phyloP scores from a whole-genome alignment of 2,888 invertebrate genomes.

The Synanthedon andrenaeformis region DNA sequence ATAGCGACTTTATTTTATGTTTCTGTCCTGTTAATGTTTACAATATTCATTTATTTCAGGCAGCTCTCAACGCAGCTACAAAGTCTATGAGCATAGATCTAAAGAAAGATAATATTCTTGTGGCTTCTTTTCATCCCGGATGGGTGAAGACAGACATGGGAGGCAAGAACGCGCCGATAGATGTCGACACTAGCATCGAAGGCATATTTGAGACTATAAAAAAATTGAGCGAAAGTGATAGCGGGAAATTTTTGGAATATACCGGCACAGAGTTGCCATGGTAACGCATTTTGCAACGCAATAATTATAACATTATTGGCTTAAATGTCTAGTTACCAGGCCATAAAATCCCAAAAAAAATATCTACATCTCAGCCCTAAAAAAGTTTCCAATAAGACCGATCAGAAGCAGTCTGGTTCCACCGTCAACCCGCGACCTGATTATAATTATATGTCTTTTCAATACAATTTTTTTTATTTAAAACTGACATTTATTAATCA shows the following conservation, averaged over 20 bases:
- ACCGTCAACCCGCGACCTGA: no score
- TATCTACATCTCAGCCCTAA: no score
- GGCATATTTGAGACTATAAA: constrained; percentile 76
- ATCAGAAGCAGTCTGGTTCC: no score
- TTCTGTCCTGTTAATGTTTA: no score
- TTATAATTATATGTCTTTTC: no score
- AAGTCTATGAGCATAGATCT: constrained; percentile 87
- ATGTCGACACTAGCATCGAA: constrained; percentile 74
- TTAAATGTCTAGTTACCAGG: no score
- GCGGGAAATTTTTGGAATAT: constrained; percentile 82
- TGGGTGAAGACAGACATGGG: constrained; percentile 95
- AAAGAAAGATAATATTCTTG: constrained; percentile 79
- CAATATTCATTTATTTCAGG: constrained; percentile 58
- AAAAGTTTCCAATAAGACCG: no score
- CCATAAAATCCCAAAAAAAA: no score
- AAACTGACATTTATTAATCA: no score
- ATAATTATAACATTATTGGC: no score
- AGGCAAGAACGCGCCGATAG: constrained; percentile 81
- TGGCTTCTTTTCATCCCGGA: constrained; percentile 85
- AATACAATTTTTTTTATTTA: no score
- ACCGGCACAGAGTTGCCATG: constrained; percentile 81
- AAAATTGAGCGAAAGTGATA: constrained; percentile 73
- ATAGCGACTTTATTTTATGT: no score
- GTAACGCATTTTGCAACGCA: constrained; percentile 49
- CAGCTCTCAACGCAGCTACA: constrained; percentile 88